Percentiles rank a stretch among this genome's conserved stretches.
phyloP scores from a whole-genome alignment of 2,113 vertebrate species.

The Pipra filicauda region DNA sequence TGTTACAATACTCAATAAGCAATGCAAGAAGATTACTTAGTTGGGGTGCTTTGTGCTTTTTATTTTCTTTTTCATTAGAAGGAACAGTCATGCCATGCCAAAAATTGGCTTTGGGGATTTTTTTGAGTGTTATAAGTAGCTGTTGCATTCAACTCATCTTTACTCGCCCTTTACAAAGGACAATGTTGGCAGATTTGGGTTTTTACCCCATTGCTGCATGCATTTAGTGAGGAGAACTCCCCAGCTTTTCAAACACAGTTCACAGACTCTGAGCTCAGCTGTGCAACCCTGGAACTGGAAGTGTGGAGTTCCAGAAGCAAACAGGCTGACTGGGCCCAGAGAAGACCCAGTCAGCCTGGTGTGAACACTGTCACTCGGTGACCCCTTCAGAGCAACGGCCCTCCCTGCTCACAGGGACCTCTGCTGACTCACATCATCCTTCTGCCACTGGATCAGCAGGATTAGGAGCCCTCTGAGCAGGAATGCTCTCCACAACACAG shows the following conservation, averaged over 20 bases:
- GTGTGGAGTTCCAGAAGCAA: background rate
- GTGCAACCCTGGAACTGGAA: background rate
- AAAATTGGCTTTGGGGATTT: background rate
- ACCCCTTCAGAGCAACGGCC: background rate
- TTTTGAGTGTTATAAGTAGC: background rate
- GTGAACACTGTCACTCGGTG: background rate
- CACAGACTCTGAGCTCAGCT: background rate
- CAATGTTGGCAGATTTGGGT: background rate
- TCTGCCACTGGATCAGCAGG: background rate
- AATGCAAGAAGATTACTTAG: background rate
- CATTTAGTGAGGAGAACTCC: background rate
- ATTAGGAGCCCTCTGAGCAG: background rate
- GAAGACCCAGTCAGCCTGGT: background rate
- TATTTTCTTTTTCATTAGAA: background rate
- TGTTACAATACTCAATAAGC: background rate
- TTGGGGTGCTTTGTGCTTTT: background rate
- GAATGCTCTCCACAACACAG: background rate
- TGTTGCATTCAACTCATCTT: background rate
- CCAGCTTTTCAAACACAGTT: background rate
- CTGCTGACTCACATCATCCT: background rate
- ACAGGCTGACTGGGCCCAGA: background rate
- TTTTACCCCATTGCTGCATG: background rate
- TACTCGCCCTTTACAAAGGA: background rate
- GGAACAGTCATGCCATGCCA: background rate
- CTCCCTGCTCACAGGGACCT: background rate